phyloP scores from a whole-genome alignment of 2,113 vertebrate species.

The Plecturocebus donacophilus region DNA sequence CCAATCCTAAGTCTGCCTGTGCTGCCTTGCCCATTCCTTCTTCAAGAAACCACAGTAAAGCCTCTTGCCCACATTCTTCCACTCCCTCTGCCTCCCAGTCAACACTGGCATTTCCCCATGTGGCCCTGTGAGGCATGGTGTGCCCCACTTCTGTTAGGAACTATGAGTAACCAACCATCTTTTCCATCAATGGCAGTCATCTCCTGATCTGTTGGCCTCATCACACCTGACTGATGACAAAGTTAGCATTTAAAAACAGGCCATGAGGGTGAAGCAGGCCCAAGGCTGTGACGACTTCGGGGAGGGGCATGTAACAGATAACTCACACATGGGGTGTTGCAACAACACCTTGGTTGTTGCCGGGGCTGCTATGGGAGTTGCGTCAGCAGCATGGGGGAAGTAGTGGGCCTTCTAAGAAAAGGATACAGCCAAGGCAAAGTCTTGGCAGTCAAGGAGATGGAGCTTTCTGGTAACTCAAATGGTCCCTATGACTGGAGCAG shows the following conservation, averaged over 20 bases:
- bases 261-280: not conserved
- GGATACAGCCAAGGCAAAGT: not conserved
- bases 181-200: not conserved
- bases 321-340: not conserved
- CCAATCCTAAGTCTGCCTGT: not conserved
- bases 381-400: not conserved
- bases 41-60: not conserved
- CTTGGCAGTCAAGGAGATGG: not conserved
- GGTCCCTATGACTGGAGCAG: not conserved
- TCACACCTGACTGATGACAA: not conserved
- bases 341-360: no score
- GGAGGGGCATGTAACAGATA: fast-evolving
- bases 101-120: fast-evolving
- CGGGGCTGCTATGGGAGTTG: not conserved
- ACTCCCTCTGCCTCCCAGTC: not conserved
- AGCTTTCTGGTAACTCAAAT: not conserved
- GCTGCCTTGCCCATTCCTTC: not conserved
- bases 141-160: not conserved
- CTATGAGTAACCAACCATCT: not conserved
- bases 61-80: not conserved
- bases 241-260: not conserved
- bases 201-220: not conserved
- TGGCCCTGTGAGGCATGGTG: fast-evolving
- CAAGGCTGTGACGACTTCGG: fast-evolving
- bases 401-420: not conserved